Evolutionary conservation across 2,797 vertebrate species (phyloP).

Genomic region (Notolabrus celidotus): DNA sequence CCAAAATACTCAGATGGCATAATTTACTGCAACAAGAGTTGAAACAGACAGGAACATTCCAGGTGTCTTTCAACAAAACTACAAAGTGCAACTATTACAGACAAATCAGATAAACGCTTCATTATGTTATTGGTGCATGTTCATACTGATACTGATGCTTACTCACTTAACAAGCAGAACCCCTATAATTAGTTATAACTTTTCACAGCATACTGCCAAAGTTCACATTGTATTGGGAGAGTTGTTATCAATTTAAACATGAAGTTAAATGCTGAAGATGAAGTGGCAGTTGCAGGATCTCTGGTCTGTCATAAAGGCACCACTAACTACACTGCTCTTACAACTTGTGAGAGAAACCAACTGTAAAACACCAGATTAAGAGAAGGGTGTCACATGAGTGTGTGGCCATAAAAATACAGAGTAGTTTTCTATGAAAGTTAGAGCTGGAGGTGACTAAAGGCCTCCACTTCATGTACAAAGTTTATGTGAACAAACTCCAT

Average conservation of each 20-base stretch:
- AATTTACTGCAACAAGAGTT: slow-evolving; percentile 36
- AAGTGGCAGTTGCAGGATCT: slow-evolving; percentile 45
- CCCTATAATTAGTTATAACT: slow-evolving; percentile 44
- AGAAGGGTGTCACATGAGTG: slow-evolving; percentile 24
- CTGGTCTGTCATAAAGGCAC: slow-evolving; percentile 72
- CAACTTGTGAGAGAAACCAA: slow-evolving; percentile 40
- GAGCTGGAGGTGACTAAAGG: slow-evolving; percentile 10
- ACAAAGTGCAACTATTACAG: slow-evolving; percentile 54
- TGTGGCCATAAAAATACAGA: slow-evolving; percentile 34
- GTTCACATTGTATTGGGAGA: slow-evolving; percentile 7
- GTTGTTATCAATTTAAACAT: slow-evolving; percentile 37
- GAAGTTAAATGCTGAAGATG: slow-evolving; percentile 34
- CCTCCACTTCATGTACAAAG: slow-evolving; percentile 24
- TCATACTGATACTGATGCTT: slow-evolving; percentile 31
- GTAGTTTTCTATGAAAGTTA: slow-evolving; percentile 14
- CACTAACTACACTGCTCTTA: slow-evolving; percentile 42
- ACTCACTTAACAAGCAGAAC: slow-evolving; percentile 42
- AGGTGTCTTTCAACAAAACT: slow-evolving; percentile 52
- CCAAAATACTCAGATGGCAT: slow-evolving; percentile 34
- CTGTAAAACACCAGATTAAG: slow-evolving; percentile 31
- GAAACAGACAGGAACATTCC: slow-evolving; percentile 44
- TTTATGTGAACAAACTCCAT: slow-evolving; percentile 4
- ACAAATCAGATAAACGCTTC: slow-evolving; percentile 46
- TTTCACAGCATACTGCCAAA: slow-evolving; percentile 39
- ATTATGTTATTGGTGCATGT: slow-evolving; percentile 31